A percentile compares a stretch with the other conserved stretches of the same genome.
phyloP scores from a whole-genome alignment of 2,888 invertebrate genomes.

The Syrphus vitripennis region DNA sequence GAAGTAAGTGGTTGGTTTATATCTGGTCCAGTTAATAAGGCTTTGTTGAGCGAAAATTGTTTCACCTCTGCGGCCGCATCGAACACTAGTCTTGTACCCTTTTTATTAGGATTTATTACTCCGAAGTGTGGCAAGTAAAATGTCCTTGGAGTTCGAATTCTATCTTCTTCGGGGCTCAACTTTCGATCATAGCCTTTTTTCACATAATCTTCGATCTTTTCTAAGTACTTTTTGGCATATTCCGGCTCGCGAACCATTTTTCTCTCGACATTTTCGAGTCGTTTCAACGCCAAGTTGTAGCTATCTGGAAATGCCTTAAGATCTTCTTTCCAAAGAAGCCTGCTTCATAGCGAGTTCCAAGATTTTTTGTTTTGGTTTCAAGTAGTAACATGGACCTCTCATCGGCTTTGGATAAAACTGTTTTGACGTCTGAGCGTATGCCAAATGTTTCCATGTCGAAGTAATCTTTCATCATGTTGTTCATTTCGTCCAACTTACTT shows the following conservation, averaged over 20 bases:
- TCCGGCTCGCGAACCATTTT: slow-evolving; percentile 33
- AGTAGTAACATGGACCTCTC: not conserved
- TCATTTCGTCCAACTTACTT: not conserved
- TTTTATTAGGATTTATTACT: slow-evolving; percentile 72
- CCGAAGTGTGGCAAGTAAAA: slow-evolving; percentile 74
- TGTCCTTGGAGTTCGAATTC: not conserved
- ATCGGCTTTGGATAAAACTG: not conserved
- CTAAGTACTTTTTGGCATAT: slow-evolving; percentile 42
- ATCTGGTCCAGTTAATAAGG: slow-evolving; percentile 71
- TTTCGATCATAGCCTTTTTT: slow-evolving; percentile 68
- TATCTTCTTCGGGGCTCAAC: slow-evolving; percentile 53
- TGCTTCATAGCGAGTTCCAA: slow-evolving; percentile 1
- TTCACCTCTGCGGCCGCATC: slow-evolving; percentile 74
- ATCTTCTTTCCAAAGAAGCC: slow-evolving; percentile 36
- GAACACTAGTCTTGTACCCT: slow-evolving; percentile 74
- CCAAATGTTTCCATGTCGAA: not conserved
- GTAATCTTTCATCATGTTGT: not conserved
- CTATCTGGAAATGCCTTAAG: not conserved
- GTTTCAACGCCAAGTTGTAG: slow-evolving; percentile 53
- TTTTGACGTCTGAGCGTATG: not conserved
- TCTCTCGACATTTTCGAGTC: slow-evolving; percentile 44
- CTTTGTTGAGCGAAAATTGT: slow-evolving; percentile 72
- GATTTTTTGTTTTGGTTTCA: not conserved
- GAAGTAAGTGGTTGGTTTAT: slow-evolving; percentile 14
- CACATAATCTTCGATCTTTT: slow-evolving; percentile 58